Evolutionary conservation across 2,797 vertebrate genomes (phyloP).

Genomic region (Sebastolobus altivelis): DNA sequence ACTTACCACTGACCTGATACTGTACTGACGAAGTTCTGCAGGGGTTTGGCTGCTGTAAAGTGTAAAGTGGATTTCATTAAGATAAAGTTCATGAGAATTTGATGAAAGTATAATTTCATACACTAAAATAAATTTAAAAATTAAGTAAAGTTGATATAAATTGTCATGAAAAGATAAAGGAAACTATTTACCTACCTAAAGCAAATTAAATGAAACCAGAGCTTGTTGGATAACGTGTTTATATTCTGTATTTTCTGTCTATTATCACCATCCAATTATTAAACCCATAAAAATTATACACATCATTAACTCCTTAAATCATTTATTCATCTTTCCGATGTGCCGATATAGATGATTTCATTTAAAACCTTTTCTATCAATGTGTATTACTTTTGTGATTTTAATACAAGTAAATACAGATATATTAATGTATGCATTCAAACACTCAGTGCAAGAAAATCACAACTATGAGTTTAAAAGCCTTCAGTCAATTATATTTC

Average conservation of each 20-base stretch:
- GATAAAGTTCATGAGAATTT: not conserved
- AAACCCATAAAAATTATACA: no score
- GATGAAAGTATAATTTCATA: not conserved
- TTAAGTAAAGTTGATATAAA: not conserved
- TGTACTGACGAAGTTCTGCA: not conserved
- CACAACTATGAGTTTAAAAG: not conserved
- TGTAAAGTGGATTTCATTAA: not conserved
- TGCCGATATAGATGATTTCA: not conserved
- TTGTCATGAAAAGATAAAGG: not conserved
- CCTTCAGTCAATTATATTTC: not conserved
- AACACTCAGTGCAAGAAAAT: not conserved
- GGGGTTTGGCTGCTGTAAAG: not conserved
- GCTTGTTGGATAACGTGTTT: not conserved
- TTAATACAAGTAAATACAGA: not conserved
- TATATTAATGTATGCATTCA: not conserved
- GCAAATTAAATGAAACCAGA: not conserved
- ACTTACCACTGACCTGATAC: constrained; percentile 3
- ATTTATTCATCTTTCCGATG: not conserved
- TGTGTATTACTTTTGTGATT: not conserved
- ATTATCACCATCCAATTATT: not conserved
- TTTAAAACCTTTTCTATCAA: not conserved
- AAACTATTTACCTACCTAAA: not conserved
- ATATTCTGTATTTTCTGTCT: not conserved
- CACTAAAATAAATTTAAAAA: not conserved
- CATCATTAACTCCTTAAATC: not conserved